Base-by-base conservation (phyloP, 2,888 invertebrate genomes). In the Pardosa pseudoannulata region DNA sequence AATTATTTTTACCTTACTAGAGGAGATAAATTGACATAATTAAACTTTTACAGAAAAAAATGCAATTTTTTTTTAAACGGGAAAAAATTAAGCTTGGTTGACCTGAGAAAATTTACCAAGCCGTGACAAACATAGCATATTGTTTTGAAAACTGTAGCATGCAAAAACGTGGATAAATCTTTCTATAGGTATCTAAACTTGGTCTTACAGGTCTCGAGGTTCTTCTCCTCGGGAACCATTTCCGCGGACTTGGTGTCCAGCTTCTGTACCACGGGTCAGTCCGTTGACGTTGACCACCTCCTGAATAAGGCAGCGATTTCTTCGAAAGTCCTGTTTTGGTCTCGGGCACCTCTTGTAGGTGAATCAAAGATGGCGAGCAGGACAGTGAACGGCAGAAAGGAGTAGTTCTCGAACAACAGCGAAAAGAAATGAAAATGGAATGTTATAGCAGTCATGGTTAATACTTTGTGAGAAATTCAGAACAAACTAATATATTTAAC, bases 291-390 rank as follows among this genome's bases (percentile, higher is more conserved):
- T 80, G 67, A 86, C 79, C 65, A 78, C 79, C 32, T 81, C 88
- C 88, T 76, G 94, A 97, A 97, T 91, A 97, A 93, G 90, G 96
- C 96, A 92, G 97, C 94, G 91, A 98, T 98, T 93, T 98, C 98
- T 93, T 98, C 98, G 92, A 98, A 97, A n/a, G 93, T 93, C 93
- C 97, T 97, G 93, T 97, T 97, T 97, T 98, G 90, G 98, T 99
- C 94, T 99, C 99, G 91, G 99, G 99, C 92, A 99, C 97, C 94
- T 98, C 93, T 97, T 96, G 93, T 97, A 98, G 89, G 98, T 98
- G 94, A 99, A 99, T 96, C 98, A 98, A 98, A 98, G 93, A 98
- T 95, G 91, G 97, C 97, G 93, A 99, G 95, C 93, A 98, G 95
- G 92, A 95, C 96, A 93, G 97, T 97, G 94, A 99, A 99, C 93